Percentiles rank a stretch among this genome's conserved stretches.
Conservation (phyloP, 2,888 invertebrate genomes). For the Cheilosia vulpina region DNA sequence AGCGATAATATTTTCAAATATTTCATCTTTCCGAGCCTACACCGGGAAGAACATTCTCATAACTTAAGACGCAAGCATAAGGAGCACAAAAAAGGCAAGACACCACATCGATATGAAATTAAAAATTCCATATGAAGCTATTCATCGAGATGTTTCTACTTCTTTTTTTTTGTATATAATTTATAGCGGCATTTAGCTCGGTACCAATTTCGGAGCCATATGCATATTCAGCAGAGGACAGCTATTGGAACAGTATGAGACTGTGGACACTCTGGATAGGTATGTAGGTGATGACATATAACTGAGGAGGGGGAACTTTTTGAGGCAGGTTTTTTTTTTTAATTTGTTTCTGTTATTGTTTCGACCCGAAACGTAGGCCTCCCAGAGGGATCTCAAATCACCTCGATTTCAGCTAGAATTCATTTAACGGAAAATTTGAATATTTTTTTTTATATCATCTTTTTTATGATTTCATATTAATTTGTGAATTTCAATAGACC, state of each 20-base stretch:
- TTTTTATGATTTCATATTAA: conserved; percentile 59
- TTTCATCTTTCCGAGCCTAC: conserved; percentile 50
- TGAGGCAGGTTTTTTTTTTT: not conserved
- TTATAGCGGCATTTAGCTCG: conserved; percentile 60
- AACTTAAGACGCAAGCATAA: conserved; percentile 67
- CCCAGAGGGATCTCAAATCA: conserved; percentile 59
- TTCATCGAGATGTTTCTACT: conserved; percentile 51
- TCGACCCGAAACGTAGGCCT: conserved; percentile 43
- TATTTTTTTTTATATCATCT: conserved; percentile 40
- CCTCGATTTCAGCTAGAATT: conserved; percentile 34
- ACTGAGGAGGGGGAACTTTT: conserved; percentile 14
- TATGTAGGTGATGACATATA: conserved; percentile 55
- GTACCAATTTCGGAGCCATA: conserved; percentile 41
- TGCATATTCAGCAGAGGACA: conserved; percentile 54
- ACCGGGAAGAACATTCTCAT: conserved; percentile 46
- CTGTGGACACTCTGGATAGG: conserved; percentile 40
- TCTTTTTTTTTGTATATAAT: conserved; percentile 32
- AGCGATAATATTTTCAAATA: conserved; percentile 58
- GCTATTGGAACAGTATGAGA: conserved; percentile 2
- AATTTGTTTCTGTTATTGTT: conserved; percentile 7
- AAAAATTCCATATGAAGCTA: conserved; percentile 65
- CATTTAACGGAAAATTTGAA: conserved; percentile 34
- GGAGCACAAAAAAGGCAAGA: conserved; percentile 60
- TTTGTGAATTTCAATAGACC: conserved; percentile 43
- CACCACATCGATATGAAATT: conserved; percentile 60